Percentiles rank a stretch among this genome's conserved stretches.
These are phyloP conservation scores for Selene dorsalis DNA, from an alignment of 2,797 vertebrate species.

Conservation along the genomic window DNA sequence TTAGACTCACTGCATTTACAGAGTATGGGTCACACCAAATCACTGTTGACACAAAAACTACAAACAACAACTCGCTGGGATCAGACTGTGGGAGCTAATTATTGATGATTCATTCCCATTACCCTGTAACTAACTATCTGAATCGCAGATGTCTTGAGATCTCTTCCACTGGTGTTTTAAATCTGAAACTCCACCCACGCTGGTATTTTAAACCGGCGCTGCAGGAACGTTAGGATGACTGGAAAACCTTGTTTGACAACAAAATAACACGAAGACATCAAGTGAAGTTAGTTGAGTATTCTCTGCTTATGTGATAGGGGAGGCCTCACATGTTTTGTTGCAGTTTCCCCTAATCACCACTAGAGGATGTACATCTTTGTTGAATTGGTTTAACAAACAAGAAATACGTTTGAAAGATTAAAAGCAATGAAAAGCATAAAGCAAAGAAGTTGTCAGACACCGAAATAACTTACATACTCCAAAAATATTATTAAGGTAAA, in stretches of 20 bases:
- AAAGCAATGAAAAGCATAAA: too few relatives aligned
- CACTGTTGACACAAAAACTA: background rate
- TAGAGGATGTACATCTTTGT: constrained; percentile 23
- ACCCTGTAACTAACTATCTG: background rate
- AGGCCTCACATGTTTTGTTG: background rate
- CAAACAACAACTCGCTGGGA: background rate
- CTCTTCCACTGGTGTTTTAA: background rate
- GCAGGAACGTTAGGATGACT: background rate
- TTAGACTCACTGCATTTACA: too few relatives aligned
- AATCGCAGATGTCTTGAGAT: background rate
- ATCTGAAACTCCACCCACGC: background rate
- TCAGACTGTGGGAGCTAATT: background rate
- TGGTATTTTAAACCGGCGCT: background rate
- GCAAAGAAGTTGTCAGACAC: too few relatives aligned
- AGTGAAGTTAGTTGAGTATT: background rate
- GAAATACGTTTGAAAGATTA: too few relatives aligned
- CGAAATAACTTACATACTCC: too few relatives aligned
- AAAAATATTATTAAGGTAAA: too few relatives aligned
- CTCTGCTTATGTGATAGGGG: background rate
- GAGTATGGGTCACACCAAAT: background rate
- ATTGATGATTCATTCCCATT: background rate
- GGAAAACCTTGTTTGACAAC: background rate
- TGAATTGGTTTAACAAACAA: too few relatives aligned
- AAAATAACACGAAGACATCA: background rate
- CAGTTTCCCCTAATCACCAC: constrained; percentile 23